Base-by-base conservation (phyloP, 2,797 vertebrate genomes). In the Buceros bicornis region DNA sequence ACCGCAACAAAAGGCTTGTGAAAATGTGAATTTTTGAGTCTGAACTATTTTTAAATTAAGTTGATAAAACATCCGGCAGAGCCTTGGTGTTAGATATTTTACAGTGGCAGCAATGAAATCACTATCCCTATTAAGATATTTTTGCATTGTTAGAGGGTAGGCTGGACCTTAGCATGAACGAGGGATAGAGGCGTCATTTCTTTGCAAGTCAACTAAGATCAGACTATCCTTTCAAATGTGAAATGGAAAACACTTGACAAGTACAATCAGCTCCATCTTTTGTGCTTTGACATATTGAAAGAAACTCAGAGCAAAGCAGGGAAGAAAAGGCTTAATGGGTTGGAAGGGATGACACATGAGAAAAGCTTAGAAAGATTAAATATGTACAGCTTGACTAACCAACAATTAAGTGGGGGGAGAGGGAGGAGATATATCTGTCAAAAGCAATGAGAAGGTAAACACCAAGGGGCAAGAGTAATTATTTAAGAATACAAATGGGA, bases 391-490 rank as follows among this genome's bases (percentile, higher is more conserved):
- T 95, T 97, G 90, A 93, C 82, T 96, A 96, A 93, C 94, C 95
- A 97, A 96, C 95, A 97, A 96, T 97, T 96, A 97, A 95, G 42
- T 72, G 42, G 57, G 79, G 94, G 85, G 47, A 93, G 43, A 77
- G 56, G 70, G 95, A 91, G 90, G 90, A 92, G 87, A 95, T 87
- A 48, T 51, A 83, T 95, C 94, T 96, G 94, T 94, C 95, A 95
- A 93, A 96, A 86, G 77, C 79, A 94, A 83, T 86, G 83, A 94
- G 82, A 93, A 96, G 51, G 85, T 96, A 97, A 97, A 97, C 96
- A 95, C 93, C 87, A 94, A 97, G 96, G 96, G 94, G 94, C 95
- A 95, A 93, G 91, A 97, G 85, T 96, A 97, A 97, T 97, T 97
- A 97, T 94, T 96, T 88, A 93, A 92, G 94, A 91, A 93, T 91